These are phyloP conservation scores for Drosophila setifemur DNA, from an alignment of 1,140 invertebrate genomes.

Conservation along the genomic window DNA sequence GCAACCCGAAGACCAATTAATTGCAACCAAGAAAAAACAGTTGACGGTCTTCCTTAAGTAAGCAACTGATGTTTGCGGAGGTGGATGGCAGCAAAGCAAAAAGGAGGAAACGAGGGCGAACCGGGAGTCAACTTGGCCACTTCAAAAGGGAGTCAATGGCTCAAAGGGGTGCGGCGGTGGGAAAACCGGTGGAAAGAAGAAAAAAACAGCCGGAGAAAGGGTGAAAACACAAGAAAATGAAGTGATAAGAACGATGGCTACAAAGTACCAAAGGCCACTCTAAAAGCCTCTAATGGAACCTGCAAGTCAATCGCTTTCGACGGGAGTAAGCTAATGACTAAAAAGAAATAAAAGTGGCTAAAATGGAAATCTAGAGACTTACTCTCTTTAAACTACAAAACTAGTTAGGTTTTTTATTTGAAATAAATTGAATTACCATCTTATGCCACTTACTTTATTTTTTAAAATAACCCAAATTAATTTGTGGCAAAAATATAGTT, in stretches of 20 bases:
- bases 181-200: neutral
- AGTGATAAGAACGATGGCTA: slow-evolving; percentile 24
- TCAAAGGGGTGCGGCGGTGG: neutral
- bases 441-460: too few relatives aligned
- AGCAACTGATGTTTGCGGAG: slow-evolving; percentile 12
- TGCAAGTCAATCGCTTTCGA: slow-evolving; percentile 9
- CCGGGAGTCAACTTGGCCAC: slow-evolving; percentile 21
- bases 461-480: too few relatives aligned
- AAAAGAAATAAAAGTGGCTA: neutral
- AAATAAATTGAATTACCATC: too few relatives aligned
- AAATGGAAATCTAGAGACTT: too few relatives aligned
- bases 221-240: neutral
- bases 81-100: neutral
- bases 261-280: slow-evolving; percentile 13
- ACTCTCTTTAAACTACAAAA: too few relatives aligned
- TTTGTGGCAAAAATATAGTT: too few relatives aligned
- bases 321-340: neutral
- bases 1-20: slow-evolving; percentile 50
- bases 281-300: slow-evolving; percentile 30
- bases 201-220: neutral
- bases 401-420: too few relatives aligned
- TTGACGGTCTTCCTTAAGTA: slow-evolving; percentile 33
- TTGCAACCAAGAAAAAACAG: slow-evolving; percentile 37
- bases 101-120: neutral
- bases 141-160: slow-evolving; percentile 11